Conservation (phyloP, 2,113 vertebrate genomes). For the Stictonetta naevosa region DNA sequence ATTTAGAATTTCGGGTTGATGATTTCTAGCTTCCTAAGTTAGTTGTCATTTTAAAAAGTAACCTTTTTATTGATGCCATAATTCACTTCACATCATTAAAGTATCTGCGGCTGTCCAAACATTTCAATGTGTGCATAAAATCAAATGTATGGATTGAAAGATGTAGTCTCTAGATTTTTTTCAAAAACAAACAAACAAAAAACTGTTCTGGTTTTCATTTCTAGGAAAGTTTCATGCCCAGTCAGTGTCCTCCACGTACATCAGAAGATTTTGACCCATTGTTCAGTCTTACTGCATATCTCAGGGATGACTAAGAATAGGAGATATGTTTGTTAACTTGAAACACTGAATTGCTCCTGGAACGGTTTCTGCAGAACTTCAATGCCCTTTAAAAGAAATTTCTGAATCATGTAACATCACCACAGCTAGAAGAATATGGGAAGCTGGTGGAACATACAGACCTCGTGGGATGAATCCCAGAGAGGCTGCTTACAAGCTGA, state of each 20-base stretch:
- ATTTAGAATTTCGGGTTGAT: background rate
- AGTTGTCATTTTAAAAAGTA: background rate
- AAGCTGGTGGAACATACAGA: background rate
- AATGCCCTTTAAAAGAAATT: background rate
- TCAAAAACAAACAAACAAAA: background rate
- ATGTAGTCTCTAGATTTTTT: background rate
- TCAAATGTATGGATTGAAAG: background rate
- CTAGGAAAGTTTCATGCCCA: background rate
- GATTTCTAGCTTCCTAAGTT: constrained; percentile 13
- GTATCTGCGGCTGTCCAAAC: background rate
- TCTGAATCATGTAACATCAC: background rate
- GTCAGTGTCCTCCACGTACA: background rate
- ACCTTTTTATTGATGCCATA: background rate
- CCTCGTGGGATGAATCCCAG: background rate
- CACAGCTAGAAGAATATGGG: background rate
- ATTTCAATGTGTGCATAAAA: background rate
- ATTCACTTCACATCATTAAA: background rate
- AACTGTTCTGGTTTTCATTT: background rate
- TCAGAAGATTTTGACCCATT: background rate
- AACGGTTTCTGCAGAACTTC: background rate
- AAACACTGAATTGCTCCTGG: background rate
- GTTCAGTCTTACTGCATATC: background rate
- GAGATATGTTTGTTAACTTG: background rate
- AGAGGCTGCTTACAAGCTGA: background rate
- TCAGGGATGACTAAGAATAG: background rate